Evolutionary conservation across 2,888 invertebrate species (phyloP), one percentile per base, ranked within the genome.

Genomic region (Liposcelis brunnea): DNA sequence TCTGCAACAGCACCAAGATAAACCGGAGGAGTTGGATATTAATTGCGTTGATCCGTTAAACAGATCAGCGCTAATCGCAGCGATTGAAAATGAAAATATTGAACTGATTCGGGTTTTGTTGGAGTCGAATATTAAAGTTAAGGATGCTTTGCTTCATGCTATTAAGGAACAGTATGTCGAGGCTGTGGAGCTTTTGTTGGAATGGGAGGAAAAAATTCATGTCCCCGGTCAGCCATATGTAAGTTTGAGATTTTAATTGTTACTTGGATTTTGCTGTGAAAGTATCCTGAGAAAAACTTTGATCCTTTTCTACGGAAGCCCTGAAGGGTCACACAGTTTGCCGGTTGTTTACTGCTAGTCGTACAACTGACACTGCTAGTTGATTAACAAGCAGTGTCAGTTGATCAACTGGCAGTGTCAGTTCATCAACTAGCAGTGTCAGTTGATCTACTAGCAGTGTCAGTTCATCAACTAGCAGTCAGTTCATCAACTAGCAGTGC

Each of bases 101-200:
- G 94, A 95, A 56, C 74, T 97, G 47, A 86, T 95, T 51, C 77
- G 77, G 48, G 63, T 91, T 31, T 70, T 97, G 21, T 71, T 97
- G 38, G 74, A 77, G 11, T 70, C 79, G 55, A 81, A 83, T 44
- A 86, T 94, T 50, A 74, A 81, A 64, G 83, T 91, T 46, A 85
- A 85, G 75, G 94, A 94, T 66, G 80, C 87, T 14, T 69, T 95
- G 37, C 70, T 97, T 31, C 94, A 95, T 61, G 95, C 97, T 44
- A 95, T 97, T 59, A 90, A 89, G 59, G 95, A 97, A 64, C 94
- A 97, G 60, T 97, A 94, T 60, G 94, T 97, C 46, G 95, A 97
- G 63, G 95, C 91, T 1, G 95, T 95, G 3, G 95, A 97, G 64
- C 68, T 93, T 40, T 70, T 97, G 11, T 68, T 97, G 50, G 80